phyloP scores from a whole-genome alignment of 1,140 invertebrate genomes.

The Eulimnadia texana region DNA sequence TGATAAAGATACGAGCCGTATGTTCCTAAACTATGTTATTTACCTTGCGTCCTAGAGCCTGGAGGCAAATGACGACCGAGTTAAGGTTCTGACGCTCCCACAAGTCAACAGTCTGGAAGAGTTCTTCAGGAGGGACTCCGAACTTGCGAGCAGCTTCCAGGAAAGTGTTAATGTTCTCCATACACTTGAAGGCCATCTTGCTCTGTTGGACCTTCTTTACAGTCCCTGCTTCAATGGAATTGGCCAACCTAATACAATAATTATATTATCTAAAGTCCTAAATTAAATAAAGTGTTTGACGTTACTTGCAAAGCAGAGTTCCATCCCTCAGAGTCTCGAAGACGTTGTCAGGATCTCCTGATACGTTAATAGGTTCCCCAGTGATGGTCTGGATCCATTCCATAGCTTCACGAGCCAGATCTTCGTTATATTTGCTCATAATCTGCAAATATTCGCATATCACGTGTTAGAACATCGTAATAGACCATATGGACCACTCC shows the following conservation, averaged over 20 bases:
- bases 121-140: slow-evolving; percentile 85
- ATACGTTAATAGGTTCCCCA: slow-evolving; percentile 55
- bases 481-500: too few species aligned
- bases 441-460: slow-evolving; percentile 50
- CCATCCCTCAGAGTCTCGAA: slow-evolving; percentile 76
- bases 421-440: slow-evolving; percentile 88
- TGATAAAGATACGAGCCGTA: not conserved
- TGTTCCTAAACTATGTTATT: slow-evolving; percentile 19
- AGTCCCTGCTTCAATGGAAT: slow-evolving; percentile 55
- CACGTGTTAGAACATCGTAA: too few species aligned
- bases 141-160: slow-evolving; percentile 67
- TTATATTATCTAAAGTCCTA: too few species aligned
- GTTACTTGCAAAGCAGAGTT: slow-evolving; percentile 65
- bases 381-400: slow-evolving; percentile 80
- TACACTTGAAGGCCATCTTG: slow-evolving; percentile 87
- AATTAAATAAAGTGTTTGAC: not conserved
- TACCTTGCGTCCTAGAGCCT: slow-evolving; percentile 89
- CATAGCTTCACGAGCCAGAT: slow-evolving; percentile 71
- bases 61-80: slow-evolving; percentile 85
- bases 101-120: slow-evolving; percentile 90
- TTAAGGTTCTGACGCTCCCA: slow-evolving; percentile 92
- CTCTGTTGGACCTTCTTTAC: slow-evolving; percentile 78
- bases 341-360: slow-evolving; percentile 82
- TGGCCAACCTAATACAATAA: slow-evolving; percentile 45
- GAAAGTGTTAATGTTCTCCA: slow-evolving; percentile 97